These are phyloP conservation scores for Perca flavescens DNA, from an alignment of 2,113 vertebrate genomes.

Conservation along the genomic window DNA sequence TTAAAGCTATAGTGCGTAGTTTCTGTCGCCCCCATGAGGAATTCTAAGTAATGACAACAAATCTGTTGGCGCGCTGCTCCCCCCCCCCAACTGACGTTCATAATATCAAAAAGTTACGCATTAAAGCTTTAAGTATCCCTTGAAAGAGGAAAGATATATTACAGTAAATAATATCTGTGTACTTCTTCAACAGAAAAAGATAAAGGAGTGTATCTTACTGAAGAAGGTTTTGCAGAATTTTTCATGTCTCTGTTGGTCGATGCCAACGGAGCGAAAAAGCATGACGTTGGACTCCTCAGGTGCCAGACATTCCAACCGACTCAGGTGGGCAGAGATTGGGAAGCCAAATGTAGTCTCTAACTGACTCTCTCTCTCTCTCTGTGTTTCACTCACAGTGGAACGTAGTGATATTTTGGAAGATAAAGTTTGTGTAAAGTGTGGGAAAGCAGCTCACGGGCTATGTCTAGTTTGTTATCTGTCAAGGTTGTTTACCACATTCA, in stretches of 20 bases:
- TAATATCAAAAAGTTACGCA: too few relatives aligned
- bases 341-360: conserved; percentile 15
- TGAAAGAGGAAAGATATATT: too few relatives aligned
- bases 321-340: conserved; percentile 27
- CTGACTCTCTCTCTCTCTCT: background rate
- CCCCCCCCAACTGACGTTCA: too few relatives aligned
- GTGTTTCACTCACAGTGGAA: conserved; percentile 12
- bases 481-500: conserved; percentile 9
- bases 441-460: conserved; percentile 11
- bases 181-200: background rate
- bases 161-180: background rate
- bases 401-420: conserved; percentile 22
- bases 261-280: conserved; percentile 21
- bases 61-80: too few relatives aligned
- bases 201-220: background rate
- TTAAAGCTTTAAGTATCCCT: background rate
- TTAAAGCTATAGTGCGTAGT: too few relatives aligned
- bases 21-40: too few relatives aligned
- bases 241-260: background rate
- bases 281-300: conserved; percentile 21
- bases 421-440: conserved; percentile 5
- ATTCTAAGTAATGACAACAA: too few relatives aligned
- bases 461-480: conserved; percentile 25
- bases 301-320: conserved; percentile 33
- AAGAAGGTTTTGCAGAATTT: background rate